These are phyloP conservation scores for Drosophila melanosoma DNA, from an alignment of 2,888 invertebrate species.

Conservation along the genomic window DNA sequence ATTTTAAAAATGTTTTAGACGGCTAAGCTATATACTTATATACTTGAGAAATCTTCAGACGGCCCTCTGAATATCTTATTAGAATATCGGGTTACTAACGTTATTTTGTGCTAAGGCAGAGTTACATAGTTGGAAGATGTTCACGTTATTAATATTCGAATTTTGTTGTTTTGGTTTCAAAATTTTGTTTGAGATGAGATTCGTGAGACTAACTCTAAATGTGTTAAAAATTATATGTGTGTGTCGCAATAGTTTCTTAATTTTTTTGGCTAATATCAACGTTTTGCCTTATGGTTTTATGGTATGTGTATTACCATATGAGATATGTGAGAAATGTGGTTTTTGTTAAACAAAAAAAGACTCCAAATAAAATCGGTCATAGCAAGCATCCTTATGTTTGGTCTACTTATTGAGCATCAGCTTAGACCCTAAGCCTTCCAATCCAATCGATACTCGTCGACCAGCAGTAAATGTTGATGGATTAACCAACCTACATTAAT, in stretches of 20 bases:
- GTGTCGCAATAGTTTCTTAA: slow-evolving; percentile 40
- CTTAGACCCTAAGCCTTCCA: slow-evolving; percentile 82
- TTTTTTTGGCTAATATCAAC: slow-evolving; percentile 59
- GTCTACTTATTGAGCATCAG: slow-evolving; percentile 24
- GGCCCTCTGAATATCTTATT: slow-evolving; percentile 36
- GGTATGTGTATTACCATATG: slow-evolving; percentile 49
- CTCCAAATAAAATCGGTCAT: slow-evolving; percentile 28
- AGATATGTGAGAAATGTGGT: slow-evolving; percentile 66
- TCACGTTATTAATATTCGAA: slow-evolving; percentile 41
- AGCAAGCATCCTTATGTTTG: slow-evolving; percentile 51
- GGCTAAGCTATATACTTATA: slow-evolving; percentile 17
- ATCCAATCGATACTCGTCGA: slow-evolving; percentile 87
- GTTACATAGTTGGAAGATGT: slow-evolving; percentile 74
- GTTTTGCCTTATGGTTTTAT: slow-evolving; percentile 51
- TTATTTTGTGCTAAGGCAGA: slow-evolving; percentile 77
- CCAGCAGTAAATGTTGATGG: slow-evolving; percentile 86
- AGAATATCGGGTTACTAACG: slow-evolving; percentile 60
- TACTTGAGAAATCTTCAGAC: slow-evolving; percentile 10
- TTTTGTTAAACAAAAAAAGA: slow-evolving; percentile 25
- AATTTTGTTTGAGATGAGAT: slow-evolving; percentile 24
- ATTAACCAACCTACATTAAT: slow-evolving; percentile 87
- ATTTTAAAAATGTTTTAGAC: slow-evolving; percentile 26
- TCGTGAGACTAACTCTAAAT: slow-evolving; percentile 54
- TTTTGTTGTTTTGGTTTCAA: slow-evolving; percentile 4
- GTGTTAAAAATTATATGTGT: slow-evolving; percentile 43